Percentiles rank a stretch among this genome's conserved stretches.
phyloP scores from a whole-genome alignment of 2,888 invertebrate species.

The Periphyllus acericola region DNA sequence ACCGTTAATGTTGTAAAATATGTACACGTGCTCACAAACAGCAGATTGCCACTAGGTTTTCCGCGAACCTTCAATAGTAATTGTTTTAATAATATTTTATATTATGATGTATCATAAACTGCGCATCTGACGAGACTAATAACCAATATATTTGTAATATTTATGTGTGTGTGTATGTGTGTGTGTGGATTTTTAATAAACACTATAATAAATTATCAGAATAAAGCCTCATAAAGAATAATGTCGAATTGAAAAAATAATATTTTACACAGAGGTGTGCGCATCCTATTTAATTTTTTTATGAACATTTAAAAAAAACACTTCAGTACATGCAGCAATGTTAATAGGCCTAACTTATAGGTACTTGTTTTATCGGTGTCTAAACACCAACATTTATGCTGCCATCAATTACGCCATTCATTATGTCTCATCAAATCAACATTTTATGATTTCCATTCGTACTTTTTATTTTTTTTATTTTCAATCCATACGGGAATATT shows the following conservation, averaged over 20 bases:
- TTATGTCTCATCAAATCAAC: no score
- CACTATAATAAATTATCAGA: not conserved
- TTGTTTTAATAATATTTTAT: not conserved
- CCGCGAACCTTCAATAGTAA: not conserved
- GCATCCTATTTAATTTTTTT: no score
- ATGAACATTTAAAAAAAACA: no score
- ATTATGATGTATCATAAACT: not conserved
- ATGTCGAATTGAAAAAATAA: not conserved
- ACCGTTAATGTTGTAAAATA: not conserved
- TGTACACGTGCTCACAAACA: not conserved
- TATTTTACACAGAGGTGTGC: not conserved
- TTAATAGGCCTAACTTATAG: no score
- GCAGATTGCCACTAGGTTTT: not conserved
- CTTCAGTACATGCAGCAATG: no score
- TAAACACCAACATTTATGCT: no score
- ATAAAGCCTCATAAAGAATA: not conserved
- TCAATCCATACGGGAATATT: no score
- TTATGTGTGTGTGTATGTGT: not conserved
- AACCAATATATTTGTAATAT: not conserved
- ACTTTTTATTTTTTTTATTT: no score
- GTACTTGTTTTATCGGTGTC: no score
- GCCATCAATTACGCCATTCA: no score
- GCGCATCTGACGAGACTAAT: not conserved
- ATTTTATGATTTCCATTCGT: no score
- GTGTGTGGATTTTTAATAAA: not conserved